phyloP scores from a whole-genome alignment of 2,113 vertebrate genomes.

The Nibea albiflora region DNA sequence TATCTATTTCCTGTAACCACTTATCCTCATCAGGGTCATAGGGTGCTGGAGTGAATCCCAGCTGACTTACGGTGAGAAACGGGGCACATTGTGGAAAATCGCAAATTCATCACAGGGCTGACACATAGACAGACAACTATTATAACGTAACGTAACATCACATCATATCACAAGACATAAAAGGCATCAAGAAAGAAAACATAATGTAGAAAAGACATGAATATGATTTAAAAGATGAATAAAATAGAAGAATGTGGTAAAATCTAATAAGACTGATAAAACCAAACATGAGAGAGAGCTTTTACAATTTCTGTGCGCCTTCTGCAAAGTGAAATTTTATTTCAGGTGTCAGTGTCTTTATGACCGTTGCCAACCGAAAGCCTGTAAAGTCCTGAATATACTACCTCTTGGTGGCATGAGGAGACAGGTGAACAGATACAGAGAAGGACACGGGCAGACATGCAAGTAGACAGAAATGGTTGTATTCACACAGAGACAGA shows the following conservation, averaged over 20 bases:
- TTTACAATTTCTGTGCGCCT: background rate
- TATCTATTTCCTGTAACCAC: too few species aligned
- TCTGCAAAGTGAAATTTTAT: background rate
- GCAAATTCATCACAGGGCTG: too few species aligned
- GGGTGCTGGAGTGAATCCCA: too few species aligned
- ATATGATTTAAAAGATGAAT: background rate
- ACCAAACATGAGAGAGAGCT: background rate
- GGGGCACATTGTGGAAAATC: too few species aligned
- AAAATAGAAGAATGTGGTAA: background rate
- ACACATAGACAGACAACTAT: too few species aligned
- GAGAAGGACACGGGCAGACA: conserved; percentile 18
- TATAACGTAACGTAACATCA: too few species aligned
- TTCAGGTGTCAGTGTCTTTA: background rate
- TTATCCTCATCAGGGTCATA: too few species aligned
- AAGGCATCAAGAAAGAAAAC: background rate
- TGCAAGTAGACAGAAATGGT: conserved; percentile 9
- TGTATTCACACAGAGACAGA: conserved; percentile 24
- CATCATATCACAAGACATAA: background rate
- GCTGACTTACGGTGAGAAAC: too few species aligned
- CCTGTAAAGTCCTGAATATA: background rate
- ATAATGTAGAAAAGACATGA: background rate
- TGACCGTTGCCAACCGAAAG: background rate
- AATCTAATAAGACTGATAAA: background rate
- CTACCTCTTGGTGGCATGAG: background rate
- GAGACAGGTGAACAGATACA: conserved; percentile 7